Evolutionary conservation across 2,797 vertebrate species (phyloP), one percentile per base, ranked within the genome.

Genomic region (Scolopax rusticola): DNA sequence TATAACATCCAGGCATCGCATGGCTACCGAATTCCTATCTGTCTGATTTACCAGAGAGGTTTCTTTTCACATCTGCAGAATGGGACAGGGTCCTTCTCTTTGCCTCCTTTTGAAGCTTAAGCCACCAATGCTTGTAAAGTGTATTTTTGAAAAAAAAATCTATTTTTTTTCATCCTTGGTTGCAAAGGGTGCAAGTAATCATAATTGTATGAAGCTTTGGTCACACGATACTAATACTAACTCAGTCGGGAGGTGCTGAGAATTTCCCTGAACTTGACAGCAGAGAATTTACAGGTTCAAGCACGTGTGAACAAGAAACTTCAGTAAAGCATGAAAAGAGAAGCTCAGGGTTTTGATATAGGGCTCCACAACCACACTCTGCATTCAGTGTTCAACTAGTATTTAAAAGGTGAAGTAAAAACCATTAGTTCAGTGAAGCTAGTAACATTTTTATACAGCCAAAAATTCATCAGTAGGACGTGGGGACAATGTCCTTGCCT

Each of bases 1-100:
- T 95, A 50, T 7, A 93, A 87, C 1, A 2, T 83, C 88, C 88
- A 89, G 94, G 85, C 78, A 60, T 64, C 6, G 33, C 90, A 87
- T 87, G 75, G 81, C 88, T 97, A 76, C 86, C 10, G 21, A 76
- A 60, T 73, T 79, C 67, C 59, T 5, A 5, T 41, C 53, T 68
- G 33, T 57, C 89, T 85, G 61, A 74, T 61, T 90, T 78, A 41
- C 75, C 41, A 54, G 60, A 73, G 54, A 59, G 38, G 57, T 80
- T 90, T 87, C 28, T 94, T 94, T 90, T 78, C 32, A 17, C 24
- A 50, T 84, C 47, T 94, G 60, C 48, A 74, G 74, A 80, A 50
- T n/a, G 50, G 71, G 45, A 45, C 33, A 3, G 1, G 1, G 5
- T 71, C 59, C 25, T 84, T 90, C 30, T 38, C 30, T 78, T 81